Evolutionary conservation across 2,888 invertebrate genomes (phyloP), one percentile per base, ranked within the genome.

Genomic region (Eupithecia dodoneata): DNA sequence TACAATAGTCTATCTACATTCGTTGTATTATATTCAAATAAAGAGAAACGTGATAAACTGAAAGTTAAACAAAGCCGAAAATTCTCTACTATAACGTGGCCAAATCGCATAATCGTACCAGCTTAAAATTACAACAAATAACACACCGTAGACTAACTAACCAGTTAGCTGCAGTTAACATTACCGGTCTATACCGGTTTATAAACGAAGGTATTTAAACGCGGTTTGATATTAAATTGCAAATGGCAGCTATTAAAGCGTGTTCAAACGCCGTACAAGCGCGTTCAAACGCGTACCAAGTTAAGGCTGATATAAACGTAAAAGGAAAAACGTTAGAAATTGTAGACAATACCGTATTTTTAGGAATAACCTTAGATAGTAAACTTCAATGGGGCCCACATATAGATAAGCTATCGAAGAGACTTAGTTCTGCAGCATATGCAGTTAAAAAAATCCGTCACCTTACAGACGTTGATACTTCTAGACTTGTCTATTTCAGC

Each of bases 211-310:
- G 72, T 72, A 65, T 72, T 69, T 71, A 78, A 73, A 70, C 66
- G 13, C 75, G 70, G 63, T 74, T 75, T 74, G 49, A 69, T 75
- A 77, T 74, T 75, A 73, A 77, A 78, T 75, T 78, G 77, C 77
- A 55, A 75, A 78, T 78, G 71, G 75, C 77, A 71, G 75, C 72
- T 59, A 72, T 75, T 77, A 74, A 59, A 42, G 66, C 47, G 52
- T 45, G 66, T 73, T 59, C 45, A 70, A 73, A 52, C 55, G 72
- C 71, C 63, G 30, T n/a, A n/a, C n/a, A n/a, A n/a, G n/a, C n/a
- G n/a, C n/a, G n/a, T n/a, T n/a, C n/a, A n/a, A n/a, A n/a, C n/a
- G n/a, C n/a, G n/a, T n/a, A n/a, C n/a, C n/a, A n/a, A n/a, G n/a
- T n/a, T n/a, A n/a, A n/a, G n/a, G n/a, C n/a, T n/a, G n/a, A n/a